Conservation (phyloP, 2,888 invertebrate genomes). For the Chrysomela aeneicollis region DNA sequence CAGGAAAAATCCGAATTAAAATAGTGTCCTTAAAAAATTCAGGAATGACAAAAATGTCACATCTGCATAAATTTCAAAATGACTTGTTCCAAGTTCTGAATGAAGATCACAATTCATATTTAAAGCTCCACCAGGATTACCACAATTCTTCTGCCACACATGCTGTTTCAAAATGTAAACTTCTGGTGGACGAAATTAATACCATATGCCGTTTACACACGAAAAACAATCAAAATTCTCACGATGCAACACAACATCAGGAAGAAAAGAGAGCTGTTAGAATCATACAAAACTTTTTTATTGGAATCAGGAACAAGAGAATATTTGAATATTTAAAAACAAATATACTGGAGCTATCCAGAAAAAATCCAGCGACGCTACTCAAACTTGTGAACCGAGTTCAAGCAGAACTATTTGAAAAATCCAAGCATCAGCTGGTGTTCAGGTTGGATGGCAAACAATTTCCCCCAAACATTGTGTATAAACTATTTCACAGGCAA, state of each 20-base stretch:
- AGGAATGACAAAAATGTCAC: conserved; percentile 27
- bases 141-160: conserved; percentile 1
- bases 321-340: conserved; percentile 38
- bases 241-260: background rate
- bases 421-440: conserved; percentile 40
- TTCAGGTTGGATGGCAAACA: conserved; percentile 48
- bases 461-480: conserved; percentile 52
- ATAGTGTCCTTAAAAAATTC: too few species aligned
- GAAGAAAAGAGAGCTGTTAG: conserved; percentile 29
- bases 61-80: conserved; percentile 25
- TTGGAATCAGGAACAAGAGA: conserved; percentile 29
- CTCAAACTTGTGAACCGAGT: conserved; percentile 35
- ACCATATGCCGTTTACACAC: conserved; percentile 30
- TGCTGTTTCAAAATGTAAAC: conserved; percentile 20
- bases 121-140: conserved; percentile 24
- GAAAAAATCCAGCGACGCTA: conserved; percentile 38
- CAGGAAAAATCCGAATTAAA: too few species aligned
- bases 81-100: conserved; percentile 42
- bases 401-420: conserved; percentile 46
- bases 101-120: conserved; percentile 41
- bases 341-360: conserved; percentile 32
- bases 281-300: conserved; percentile 43
- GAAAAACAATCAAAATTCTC: conserved; percentile 8
- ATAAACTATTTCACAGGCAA: conserved; percentile 44
- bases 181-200: conserved; percentile 31